Evolutionary conservation across 2,797 vertebrate species (phyloP).

Genomic region (Hoplostethus atlanticus): DNA sequence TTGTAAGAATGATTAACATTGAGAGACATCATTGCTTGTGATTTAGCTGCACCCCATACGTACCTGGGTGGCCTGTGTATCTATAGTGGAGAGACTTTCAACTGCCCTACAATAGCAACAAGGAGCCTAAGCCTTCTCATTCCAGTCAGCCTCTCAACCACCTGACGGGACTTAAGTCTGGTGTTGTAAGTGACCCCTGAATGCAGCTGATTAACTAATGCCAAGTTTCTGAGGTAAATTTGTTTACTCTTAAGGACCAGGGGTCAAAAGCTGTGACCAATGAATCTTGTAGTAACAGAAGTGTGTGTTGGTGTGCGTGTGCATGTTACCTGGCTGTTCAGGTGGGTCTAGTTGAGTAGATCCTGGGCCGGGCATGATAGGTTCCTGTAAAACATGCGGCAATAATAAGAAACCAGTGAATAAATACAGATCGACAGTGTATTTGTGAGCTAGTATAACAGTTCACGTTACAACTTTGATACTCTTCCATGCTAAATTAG

Average conservation of each 20-base stretch:
- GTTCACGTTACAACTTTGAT: background rate
- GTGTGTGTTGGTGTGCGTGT: background rate
- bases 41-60: background rate
- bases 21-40: no score
- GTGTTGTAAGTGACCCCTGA: constrained; percentile 23
- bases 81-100: constrained; percentile 3
- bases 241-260: background rate
- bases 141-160: constrained; percentile 41
- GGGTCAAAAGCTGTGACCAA: background rate
- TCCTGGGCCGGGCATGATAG: constrained; percentile 70
- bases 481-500: background rate
- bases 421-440: background rate
- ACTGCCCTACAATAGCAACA: constrained; percentile 45
- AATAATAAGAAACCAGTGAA: constrained; percentile 23
- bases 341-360: constrained; percentile 71
- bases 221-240: background rate
- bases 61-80: constrained; percentile 12
- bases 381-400: constrained; percentile 72
- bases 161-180: constrained; percentile 61
- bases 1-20: no score
- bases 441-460: background rate
- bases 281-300: background rate
- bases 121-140: constrained; percentile 45
- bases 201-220: constrained; percentile 23
- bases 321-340: constrained; percentile 79